These are phyloP conservation scores for Esperia sulphurella DNA, from an alignment of 2,888 invertebrate species.

Conservation along the genomic window DNA sequence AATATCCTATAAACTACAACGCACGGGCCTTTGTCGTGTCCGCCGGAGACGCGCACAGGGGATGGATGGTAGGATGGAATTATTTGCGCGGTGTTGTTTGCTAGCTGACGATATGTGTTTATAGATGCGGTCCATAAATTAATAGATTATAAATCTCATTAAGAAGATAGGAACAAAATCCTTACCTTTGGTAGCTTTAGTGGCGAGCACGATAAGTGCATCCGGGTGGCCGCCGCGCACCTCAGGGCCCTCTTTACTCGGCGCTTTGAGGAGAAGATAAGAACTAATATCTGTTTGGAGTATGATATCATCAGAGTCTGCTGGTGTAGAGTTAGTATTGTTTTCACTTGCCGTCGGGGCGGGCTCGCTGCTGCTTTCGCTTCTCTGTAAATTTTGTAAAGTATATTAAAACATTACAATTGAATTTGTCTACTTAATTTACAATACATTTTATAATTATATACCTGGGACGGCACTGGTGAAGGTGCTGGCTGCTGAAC, in stretches of 20 bases:
- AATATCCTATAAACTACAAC: too few relatives aligned
- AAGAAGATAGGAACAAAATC: too few relatives aligned
- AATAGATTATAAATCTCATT: too few relatives aligned
- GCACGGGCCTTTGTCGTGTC: too few relatives aligned
- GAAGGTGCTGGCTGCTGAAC: conserved; percentile 54
- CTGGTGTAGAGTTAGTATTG: conserved; percentile 23
- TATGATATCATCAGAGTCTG: conserved; percentile 79
- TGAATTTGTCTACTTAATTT: too few relatives aligned
- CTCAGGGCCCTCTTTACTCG: conserved; percentile 92
- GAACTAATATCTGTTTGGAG: conserved; percentile 90
- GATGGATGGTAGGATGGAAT: too few relatives aligned
- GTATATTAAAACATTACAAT: too few relatives aligned
- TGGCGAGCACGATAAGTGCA: conserved; percentile 96
- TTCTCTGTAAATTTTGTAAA: conserved; percentile 40
- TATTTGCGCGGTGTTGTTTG: too few relatives aligned
- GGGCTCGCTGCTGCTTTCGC: conserved; percentile 55
- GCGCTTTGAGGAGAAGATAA: conserved; percentile 88
- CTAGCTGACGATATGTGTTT: too few relatives aligned
- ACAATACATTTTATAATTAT: too few relatives aligned
- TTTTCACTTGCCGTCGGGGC: conserved; percentile 27
- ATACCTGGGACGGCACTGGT: conserved; percentile 69
- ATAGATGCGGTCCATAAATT: too few relatives aligned
- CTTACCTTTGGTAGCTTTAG: conserved; percentile 92
- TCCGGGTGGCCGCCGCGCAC: conserved; percentile 96
- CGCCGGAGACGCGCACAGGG: too few relatives aligned